These are phyloP conservation scores for Helicoverpa zea DNA, from an alignment of 1,140 invertebrate genomes.

Conservation along the genomic window DNA sequence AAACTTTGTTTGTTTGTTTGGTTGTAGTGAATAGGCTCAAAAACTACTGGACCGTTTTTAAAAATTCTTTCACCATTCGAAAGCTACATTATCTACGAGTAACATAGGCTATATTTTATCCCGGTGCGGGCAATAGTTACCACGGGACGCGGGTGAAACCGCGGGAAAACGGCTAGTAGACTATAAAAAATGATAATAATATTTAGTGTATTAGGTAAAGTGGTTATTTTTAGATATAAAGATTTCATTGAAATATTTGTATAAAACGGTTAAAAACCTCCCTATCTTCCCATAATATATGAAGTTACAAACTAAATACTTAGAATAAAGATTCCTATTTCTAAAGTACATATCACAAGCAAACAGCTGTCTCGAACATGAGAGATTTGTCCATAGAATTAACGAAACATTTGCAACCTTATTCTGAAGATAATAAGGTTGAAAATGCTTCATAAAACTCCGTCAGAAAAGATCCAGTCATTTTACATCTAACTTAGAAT, in stretches of 20 bases:
- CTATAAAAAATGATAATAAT: neutral
- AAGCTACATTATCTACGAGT: too few relatives aligned
- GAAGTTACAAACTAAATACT: conserved; percentile 12
- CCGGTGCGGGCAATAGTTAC: too few relatives aligned
- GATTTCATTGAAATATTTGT: conserved; percentile 18
- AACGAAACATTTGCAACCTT: conserved; percentile 12
- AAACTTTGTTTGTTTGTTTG: too few relatives aligned
- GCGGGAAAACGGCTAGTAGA: too few relatives aligned
- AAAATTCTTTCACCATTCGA: too few relatives aligned
- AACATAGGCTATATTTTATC: too few relatives aligned
- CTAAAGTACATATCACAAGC: conserved; percentile 43
- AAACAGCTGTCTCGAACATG: conserved; percentile 12
- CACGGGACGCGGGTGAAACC: too few relatives aligned
- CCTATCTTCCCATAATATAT: neutral
- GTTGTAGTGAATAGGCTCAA: too few relatives aligned
- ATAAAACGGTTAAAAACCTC: conserved; percentile 30
- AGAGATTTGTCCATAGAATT: neutral
- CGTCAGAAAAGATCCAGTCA: conserved; percentile 11
- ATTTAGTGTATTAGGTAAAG: neutral
- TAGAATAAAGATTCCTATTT: conserved; percentile 6
- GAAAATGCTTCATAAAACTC: neutral
- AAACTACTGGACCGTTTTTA: too few relatives aligned
- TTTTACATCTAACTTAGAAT: conserved; percentile 20
- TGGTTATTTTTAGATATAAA: neutral
- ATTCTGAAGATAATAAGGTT: neutral